A percentile compares a stretch with the other conserved stretches of the same genome.
These are phyloP conservation scores for Leptonema lineaticorne DNA, from an alignment of 1,140 invertebrate species.

Conservation along the genomic window DNA sequence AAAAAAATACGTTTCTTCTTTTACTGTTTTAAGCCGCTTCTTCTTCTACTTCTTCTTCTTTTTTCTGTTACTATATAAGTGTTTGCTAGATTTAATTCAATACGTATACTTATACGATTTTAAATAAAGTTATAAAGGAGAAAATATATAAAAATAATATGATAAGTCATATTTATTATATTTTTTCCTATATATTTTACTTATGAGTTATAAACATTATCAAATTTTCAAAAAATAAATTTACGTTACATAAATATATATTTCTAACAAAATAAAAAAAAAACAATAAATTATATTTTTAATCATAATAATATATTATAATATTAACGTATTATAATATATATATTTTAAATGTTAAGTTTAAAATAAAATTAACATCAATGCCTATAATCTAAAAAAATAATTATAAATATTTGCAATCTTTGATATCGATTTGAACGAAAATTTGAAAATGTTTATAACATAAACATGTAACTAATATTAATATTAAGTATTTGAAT, in stretches of 20 bases:
- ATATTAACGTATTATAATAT: too few species aligned
- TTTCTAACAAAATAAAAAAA: too few species aligned
- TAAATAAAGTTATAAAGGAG: background rate
- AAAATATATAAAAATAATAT: background rate
- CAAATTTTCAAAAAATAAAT: too few species aligned
- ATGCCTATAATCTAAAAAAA: background rate
- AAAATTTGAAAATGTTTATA: slow-evolving; percentile 4
- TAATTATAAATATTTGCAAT: background rate
- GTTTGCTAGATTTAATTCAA: background rate
- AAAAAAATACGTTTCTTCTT: too few species aligned
- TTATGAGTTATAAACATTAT: too few species aligned
- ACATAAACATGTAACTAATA: slow-evolving; percentile 9
- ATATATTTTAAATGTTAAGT: too few species aligned
- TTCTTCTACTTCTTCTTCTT: background rate
- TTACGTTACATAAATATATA: too few species aligned
- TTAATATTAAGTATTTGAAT: background rate
- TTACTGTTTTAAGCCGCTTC: slow-evolving; percentile 5
- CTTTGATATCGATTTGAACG: background rate
- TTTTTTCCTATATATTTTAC: background rate
- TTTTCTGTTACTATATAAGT: background rate
- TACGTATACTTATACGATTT: background rate
- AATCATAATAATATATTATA: too few species aligned
- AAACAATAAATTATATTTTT: too few species aligned
- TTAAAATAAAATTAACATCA: too few species aligned
- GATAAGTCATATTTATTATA: background rate